phyloP scores from a whole-genome alignment of 2,113 vertebrate species.

The Neomonachus schauinslandi region DNA sequence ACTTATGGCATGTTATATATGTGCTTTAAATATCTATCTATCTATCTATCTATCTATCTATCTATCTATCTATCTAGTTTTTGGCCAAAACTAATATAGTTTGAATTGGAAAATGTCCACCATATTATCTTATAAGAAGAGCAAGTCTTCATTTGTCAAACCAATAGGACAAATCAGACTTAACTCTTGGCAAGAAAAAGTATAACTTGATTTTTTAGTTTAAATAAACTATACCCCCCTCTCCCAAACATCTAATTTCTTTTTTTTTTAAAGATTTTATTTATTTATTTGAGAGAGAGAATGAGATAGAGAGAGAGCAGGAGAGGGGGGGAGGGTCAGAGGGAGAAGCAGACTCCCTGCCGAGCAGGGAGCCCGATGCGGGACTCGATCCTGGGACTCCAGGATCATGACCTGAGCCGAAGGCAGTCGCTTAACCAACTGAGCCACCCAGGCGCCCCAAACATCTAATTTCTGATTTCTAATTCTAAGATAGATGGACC shows the following conservation, averaged over 20 bases:
- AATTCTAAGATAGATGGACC: neutral
- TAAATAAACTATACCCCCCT: neutral
- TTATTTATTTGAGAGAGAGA: no score
- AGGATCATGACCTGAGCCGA: no score
- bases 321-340: no score
- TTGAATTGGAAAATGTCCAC: neutral
- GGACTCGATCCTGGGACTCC: no score
- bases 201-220: neutral
- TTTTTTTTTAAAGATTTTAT: no score
- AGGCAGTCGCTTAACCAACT: no score
- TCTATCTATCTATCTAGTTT: neutral
- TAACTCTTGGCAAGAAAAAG: neutral
- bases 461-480: neutral
- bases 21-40: neutral
- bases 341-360: no score
- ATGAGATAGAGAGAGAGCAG: no score
- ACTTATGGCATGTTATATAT: neutral
- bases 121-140: neutral
- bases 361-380: no score
- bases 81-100: neutral
- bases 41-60: neutral
- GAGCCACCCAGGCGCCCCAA: no score
- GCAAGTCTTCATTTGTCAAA: constrained; percentile 21
- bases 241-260: neutral
- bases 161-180: neutral